These are phyloP conservation scores for Belgica antarctica DNA, from an alignment of 2,888 invertebrate genomes.

Conservation along the genomic window DNA sequence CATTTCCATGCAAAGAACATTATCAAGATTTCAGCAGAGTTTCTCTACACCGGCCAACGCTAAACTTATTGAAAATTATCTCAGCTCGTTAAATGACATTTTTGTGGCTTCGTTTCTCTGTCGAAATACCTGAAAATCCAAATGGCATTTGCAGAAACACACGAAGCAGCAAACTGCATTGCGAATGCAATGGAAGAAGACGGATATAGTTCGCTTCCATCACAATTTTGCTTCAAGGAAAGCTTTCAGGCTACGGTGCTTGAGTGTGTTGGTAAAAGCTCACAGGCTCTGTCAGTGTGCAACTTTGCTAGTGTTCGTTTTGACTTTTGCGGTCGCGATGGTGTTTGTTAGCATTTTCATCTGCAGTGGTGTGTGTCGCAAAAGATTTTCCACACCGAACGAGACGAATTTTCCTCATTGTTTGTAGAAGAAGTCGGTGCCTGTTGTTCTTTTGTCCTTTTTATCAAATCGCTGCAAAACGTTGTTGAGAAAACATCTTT, in stretches of 20 bases:
- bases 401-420: conserved; percentile 32
- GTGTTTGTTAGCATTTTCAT: conserved; percentile 12
- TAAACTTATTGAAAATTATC: conserved; percentile 24
- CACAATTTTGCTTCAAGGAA: neutral
- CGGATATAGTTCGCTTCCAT: neutral
- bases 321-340: neutral
- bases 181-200: neutral
- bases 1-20: neutral
- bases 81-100: conserved; percentile 3
- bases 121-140: neutral
- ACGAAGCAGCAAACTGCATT: neutral
- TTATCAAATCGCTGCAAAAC: conserved; percentile 57
- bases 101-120: neutral
- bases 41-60: neutral
- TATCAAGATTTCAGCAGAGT: neutral
- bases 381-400: conserved; percentile 17
- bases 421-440: conserved; percentile 34
- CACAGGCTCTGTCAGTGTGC: neutral
- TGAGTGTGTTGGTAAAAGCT: conserved; percentile 28
- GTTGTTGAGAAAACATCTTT: conserved; percentile 56
- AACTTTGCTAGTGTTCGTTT: neutral
- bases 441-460: conserved; percentile 27
- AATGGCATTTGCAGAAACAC: conserved; percentile 3
- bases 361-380: neutral
- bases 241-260: neutral